Conservation (phyloP, 2,797 vertebrate species). For the Xyrichtys novacula region DNA sequence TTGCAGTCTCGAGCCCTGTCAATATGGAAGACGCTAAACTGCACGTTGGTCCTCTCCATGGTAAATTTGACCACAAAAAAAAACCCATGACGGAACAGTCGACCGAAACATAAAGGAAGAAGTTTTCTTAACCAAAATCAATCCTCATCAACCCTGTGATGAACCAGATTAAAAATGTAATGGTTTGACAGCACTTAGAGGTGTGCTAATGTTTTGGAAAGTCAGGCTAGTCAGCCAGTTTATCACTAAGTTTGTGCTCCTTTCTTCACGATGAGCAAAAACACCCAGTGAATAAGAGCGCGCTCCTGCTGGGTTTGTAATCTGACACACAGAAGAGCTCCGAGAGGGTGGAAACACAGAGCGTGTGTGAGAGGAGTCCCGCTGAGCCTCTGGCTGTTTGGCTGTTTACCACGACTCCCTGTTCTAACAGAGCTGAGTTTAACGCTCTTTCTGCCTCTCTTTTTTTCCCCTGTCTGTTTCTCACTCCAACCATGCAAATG, state of each 20-base stretch:
- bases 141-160: too few relatives aligned
- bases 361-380: slow-evolving; percentile 25
- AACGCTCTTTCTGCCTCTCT: slow-evolving; percentile 3
- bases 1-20: too few relatives aligned
- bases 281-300: slow-evolving; percentile 26
- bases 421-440: slow-evolving; percentile 25
- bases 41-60: too few relatives aligned
- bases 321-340: slow-evolving; percentile 51
- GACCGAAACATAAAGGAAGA: too few relatives aligned
- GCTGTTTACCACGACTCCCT: slow-evolving; percentile 75
- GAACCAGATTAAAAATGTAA: too few relatives aligned
- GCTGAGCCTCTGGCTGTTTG: slow-evolving; percentile 35
- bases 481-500: slow-evolving; percentile 7
- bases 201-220: slow-evolving; percentile 7
- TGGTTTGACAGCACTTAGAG: too few relatives aligned
- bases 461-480: slow-evolving; percentile 27
- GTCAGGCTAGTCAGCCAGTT: slow-evolving; percentile 5
- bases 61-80: too few relatives aligned
- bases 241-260: slow-evolving; percentile 29
- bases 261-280: slow-evolving; percentile 28
- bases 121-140: too few relatives aligned
- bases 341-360: slow-evolving; percentile 21
- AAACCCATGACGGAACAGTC: too few relatives aligned
- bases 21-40: too few relatives aligned
- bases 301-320: slow-evolving; percentile 57